Percentiles rank a stretch among this genome's conserved stretches.
These are phyloP conservation scores for Lepus townsendii DNA, from an alignment of 2,797 vertebrate species.

Conservation along the genomic window DNA sequence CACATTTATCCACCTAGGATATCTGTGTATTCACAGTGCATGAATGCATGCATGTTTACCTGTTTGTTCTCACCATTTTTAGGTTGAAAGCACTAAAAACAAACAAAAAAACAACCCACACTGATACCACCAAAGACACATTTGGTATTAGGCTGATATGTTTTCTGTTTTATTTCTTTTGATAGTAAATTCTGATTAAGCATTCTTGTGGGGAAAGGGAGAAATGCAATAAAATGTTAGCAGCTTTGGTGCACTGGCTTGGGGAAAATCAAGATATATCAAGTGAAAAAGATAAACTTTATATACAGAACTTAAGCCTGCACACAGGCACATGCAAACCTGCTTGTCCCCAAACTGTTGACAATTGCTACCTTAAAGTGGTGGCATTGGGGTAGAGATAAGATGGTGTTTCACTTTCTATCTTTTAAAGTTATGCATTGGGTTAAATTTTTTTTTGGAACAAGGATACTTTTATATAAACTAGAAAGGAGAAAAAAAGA, in stretches of 20 bases:
- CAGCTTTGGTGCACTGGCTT: not conserved
- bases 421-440: slow-evolving; percentile 40
- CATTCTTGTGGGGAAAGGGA: not conserved
- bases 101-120: not conserved
- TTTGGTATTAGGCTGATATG: not conserved
- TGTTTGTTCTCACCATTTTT: slow-evolving; percentile 8
- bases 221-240: not conserved
- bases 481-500: slow-evolving; percentile 1
- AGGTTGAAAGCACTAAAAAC: slow-evolving; percentile 22
- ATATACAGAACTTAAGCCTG: not conserved
- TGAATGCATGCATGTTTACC: not conserved
- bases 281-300: slow-evolving; percentile 23
- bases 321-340: not conserved
- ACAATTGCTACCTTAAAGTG: not conserved
- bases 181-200: slow-evolving; percentile 50
- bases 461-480: slow-evolving; percentile 11
- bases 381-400: not conserved
- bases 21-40: not conserved
- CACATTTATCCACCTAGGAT: not conserved
- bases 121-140: not conserved
- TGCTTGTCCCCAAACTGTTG: not conserved
- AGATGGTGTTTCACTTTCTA: slow-evolving; percentile 26
- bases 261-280: not conserved
- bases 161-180: slow-evolving; percentile 34
- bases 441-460: not conserved